phyloP scores from a whole-genome alignment of 2,113 vertebrate genomes.

The Zapus hudsonius region DNA sequence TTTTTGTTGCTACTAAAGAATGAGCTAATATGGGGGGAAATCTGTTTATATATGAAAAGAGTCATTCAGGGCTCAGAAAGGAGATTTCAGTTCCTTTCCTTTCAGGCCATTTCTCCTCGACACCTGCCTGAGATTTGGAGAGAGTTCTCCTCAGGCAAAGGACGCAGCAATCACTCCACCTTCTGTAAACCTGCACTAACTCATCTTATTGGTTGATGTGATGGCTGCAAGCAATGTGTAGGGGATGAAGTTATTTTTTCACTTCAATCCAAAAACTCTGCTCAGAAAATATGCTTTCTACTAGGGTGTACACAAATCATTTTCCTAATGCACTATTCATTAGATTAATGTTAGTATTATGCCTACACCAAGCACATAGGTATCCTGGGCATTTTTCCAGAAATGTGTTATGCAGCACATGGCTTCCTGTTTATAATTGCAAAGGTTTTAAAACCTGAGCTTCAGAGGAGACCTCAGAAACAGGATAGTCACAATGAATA shows the following conservation, averaged over 20 bases:
- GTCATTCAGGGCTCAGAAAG: not conserved
- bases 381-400: slow-evolving; percentile 47
- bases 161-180: slow-evolving; percentile 4
- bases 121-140: slow-evolving; percentile 59
- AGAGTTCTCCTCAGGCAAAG: slow-evolving; percentile 37
- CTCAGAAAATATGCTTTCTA: slow-evolving; percentile 54
- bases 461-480: slow-evolving; percentile 54
- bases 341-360: slow-evolving; percentile 71
- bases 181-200: not conserved
- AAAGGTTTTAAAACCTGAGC: slow-evolving; percentile 50
- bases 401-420: slow-evolving; percentile 43
- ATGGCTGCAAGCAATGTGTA: slow-evolving; percentile 41
- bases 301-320: slow-evolving; percentile 52
- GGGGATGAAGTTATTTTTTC: slow-evolving; percentile 31
- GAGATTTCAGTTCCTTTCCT: not conserved
- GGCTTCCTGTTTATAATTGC: slow-evolving; percentile 60
- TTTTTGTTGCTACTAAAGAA: slow-evolving; percentile 78
- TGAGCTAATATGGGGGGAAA: slow-evolving; percentile 3
- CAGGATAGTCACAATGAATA: slow-evolving; percentile 25
- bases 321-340: slow-evolving; percentile 60
- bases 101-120: slow-evolving; percentile 27
- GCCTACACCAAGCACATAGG: not conserved
- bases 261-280: slow-evolving; percentile 43
- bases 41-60: slow-evolving; percentile 6
- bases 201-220: slow-evolving; percentile 42